Base-by-base conservation (phyloP, 2,113 vertebrate genomes). In the Hippocampus guttulatus region DNA sequence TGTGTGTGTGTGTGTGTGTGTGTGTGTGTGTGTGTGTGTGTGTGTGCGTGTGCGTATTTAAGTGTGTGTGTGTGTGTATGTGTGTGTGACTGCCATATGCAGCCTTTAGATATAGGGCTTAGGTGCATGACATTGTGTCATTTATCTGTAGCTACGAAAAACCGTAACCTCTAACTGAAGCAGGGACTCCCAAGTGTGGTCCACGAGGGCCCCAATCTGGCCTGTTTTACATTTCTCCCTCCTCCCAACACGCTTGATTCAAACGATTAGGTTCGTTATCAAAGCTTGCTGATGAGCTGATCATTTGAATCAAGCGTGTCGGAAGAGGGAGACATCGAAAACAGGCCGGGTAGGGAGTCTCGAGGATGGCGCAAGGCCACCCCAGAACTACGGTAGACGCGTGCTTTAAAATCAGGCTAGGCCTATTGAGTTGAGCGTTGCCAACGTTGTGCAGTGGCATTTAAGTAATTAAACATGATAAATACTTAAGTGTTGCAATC, bases 21-120 rank as follows among this genome's bases (percentile, higher is more conserved):
- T 49, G 49, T 61, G 64, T 63, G 54, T 11, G 75, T 82, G 74
- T 41, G 79, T 80, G 76, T 82, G 74, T 41, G 80, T 78, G 73
- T 75, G 71, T 76, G 75, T 75, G 71, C 75, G 75, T 78, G 76
- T 82, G 74, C 38, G 80, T 78, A 30, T 30, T 73, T 74, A 71
- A 75, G 73, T 75, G 71, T 76, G 67, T 57, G 43, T 68, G 43
- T 21, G 3, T 30, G 27, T 30, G 27, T 30, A 2, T 27, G 49
- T 25, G 51, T 23, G 49, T 69, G 43, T 25, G 25, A 21, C 64
- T 77, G 77, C 58, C 72, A 68, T 64, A 41, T 74, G 54, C 77
- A 79, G 76, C 73, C 65, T 70, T 76, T 79, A 73, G 51, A 70
- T 74, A 75, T 64, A 65, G 67, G 16, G 47, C 18, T 33, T 21